These are phyloP conservation scores for Cladopsammia gracilis DNA, from an alignment of 64 coral and sea anemone genomes.

Conservation along the genomic window DNA sequence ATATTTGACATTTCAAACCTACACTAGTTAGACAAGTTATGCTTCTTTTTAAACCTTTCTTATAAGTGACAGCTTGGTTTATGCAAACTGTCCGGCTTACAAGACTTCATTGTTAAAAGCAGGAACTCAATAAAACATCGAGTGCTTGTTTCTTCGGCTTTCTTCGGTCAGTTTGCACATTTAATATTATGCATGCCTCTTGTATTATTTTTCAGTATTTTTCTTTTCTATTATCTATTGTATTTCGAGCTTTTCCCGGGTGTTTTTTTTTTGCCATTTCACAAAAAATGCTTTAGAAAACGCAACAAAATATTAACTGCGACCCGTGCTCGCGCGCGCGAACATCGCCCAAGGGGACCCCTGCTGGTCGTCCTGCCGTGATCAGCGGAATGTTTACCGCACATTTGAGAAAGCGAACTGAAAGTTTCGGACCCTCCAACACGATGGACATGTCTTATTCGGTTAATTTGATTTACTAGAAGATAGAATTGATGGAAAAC, in stretches of 20 bases:
- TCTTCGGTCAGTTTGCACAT: too few relatives aligned
- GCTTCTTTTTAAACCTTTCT: too few relatives aligned
- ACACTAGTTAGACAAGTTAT: too few relatives aligned
- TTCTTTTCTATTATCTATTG: neutral
- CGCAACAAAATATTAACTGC: neutral
- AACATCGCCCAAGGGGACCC: neutral
- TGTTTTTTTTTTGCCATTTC: too few relatives aligned
- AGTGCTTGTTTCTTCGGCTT: too few relatives aligned
- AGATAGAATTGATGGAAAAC: neutral
- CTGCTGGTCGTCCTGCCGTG: neutral
- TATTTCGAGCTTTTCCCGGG: neutral
- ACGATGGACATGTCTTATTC: neutral
- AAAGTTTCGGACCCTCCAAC: neutral
- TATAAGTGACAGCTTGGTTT: too few relatives aligned
- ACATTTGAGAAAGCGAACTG: neutral
- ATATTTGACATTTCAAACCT: too few relatives aligned
- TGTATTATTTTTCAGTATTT: neutral
- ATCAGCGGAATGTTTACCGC: constrained; percentile 44
- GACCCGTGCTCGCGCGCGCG: neutral
- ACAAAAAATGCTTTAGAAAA: neutral
- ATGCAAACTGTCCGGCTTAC: too few relatives aligned
- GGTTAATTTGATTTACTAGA: neutral
- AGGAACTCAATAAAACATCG: too few relatives aligned
- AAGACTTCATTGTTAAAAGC: too few relatives aligned
- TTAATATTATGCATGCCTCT: too few relatives aligned